These are phyloP conservation scores for Larimichthys crocea DNA, from an alignment of 2,113 vertebrate species.

Conservation along the genomic window DNA sequence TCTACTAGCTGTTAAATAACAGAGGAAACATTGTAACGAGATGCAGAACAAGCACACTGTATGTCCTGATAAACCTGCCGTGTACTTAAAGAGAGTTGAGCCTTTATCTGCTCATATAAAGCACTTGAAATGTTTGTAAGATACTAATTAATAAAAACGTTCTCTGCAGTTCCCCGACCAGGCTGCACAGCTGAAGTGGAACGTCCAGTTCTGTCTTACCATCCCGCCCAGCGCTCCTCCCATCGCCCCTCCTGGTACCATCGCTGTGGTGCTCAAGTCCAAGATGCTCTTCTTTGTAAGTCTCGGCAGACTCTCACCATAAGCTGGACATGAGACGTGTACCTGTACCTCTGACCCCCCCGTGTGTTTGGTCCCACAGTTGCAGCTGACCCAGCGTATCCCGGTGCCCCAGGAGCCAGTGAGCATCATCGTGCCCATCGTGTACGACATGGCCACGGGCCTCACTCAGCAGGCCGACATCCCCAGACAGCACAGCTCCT, in stretches of 20 bases:
- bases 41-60: not conserved
- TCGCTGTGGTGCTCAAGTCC: conserved; percentile 98
- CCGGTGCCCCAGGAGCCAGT: conserved; percentile 92
- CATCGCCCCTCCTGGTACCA: conserved; percentile 97
- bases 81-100: too few relatives aligned
- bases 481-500: conserved; percentile 97
- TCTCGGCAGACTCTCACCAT: conserved; percentile 29
- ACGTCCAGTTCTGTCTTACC: conserved; percentile 98
- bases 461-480: conserved; percentile 99
- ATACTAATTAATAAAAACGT: not conserved
- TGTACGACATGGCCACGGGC: conserved; percentile 99
- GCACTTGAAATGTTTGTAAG: not conserved
- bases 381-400: conserved; percentile 97
- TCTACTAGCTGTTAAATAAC: not conserved
- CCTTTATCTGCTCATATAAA: not conserved
- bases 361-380: conserved; percentile 79
- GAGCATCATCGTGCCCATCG: conserved; percentile 98
- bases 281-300: conserved; percentile 99
- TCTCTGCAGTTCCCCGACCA: conserved; percentile 94
- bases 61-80: not conserved
- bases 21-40: not conserved
- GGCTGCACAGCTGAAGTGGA: conserved; percentile 96
- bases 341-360: not conserved
- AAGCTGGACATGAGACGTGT: not conserved
- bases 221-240: conserved; percentile 98